Evolutionary conservation across 2,797 vertebrate genomes (phyloP).

Genomic region (Carapus acus): DNA sequence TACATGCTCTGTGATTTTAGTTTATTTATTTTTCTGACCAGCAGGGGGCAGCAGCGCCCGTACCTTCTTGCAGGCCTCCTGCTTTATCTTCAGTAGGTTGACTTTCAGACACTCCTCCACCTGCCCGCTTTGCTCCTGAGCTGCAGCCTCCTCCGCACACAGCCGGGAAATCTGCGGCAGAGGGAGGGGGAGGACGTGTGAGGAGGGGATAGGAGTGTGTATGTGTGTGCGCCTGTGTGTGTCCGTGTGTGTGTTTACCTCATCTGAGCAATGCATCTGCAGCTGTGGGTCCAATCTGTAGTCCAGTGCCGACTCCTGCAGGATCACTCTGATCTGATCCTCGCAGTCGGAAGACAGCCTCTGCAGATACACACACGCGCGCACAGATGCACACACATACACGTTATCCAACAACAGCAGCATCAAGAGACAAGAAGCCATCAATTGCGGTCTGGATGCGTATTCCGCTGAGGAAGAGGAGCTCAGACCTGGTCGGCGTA

Average conservation of each 20-base stretch:
- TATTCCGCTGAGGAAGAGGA: too few species aligned
- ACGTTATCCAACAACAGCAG: too few species aligned
- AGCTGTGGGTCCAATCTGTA: conserved; percentile 94
- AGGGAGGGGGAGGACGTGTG: background rate
- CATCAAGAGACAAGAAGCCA: too few species aligned
- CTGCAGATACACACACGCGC: conserved; percentile 53
- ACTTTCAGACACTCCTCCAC: conserved; percentile 96
- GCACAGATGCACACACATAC: too few species aligned
- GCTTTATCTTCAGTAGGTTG: conserved; percentile 90
- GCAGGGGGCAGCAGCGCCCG: background rate
- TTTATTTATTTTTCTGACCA: too few species aligned
- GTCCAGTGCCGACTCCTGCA: conserved; percentile 93
- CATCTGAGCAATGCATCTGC: conserved; percentile 89
- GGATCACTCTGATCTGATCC: conserved; percentile 91
- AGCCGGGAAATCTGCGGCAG: conserved; percentile 79
- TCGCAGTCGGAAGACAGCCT: conserved; percentile 93
- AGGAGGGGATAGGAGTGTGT: background rate
- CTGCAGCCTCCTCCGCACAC: conserved; percentile 92
- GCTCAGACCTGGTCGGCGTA: conserved; percentile 85
- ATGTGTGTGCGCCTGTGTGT: conserved; percentile 4
- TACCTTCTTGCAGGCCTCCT: conserved; percentile 89
- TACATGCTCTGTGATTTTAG: too few species aligned
- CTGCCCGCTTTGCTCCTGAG: conserved; percentile 95
- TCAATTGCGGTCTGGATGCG: too few species aligned
- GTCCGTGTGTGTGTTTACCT: conserved; percentile 65